phyloP scores from a whole-genome alignment of 2,888 invertebrate genomes.

The Polydrusus tereticollis region DNA sequence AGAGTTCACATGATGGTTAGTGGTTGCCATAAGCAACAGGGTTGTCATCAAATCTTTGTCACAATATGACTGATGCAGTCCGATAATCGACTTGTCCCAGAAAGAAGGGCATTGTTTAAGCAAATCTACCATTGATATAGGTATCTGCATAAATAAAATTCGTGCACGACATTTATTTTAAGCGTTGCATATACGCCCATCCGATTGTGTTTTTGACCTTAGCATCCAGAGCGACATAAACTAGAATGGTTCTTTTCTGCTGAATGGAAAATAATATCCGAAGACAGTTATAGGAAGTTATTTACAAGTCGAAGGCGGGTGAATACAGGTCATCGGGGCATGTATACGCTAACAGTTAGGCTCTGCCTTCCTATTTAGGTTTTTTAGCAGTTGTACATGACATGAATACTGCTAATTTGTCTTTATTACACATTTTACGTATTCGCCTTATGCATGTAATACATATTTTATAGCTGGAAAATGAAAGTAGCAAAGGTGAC shows the following conservation, averaged over 20 bases:
- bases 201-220: slow-evolving; percentile 44
- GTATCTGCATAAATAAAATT: slow-evolving; percentile 42
- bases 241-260: slow-evolving; percentile 39
- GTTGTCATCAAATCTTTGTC: too few species aligned
- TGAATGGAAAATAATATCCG: slow-evolving; percentile 37
- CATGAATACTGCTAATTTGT: too few species aligned
- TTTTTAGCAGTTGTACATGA: slow-evolving; percentile 6
- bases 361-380: slow-evolving; percentile 33
- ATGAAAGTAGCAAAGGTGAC: too few species aligned
- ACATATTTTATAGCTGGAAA: too few species aligned
- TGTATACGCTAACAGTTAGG: slow-evolving; percentile 14
- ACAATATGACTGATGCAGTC: slow-evolving; percentile 23
- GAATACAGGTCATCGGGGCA: slow-evolving; percentile 39
- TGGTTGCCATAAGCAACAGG: too few species aligned
- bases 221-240: slow-evolving; percentile 41
- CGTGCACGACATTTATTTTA: slow-evolving; percentile 39
- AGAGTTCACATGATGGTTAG: too few species aligned
- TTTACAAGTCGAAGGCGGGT: slow-evolving; percentile 33
- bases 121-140: slow-evolving; percentile 34
- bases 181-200: slow-evolving; percentile 42
- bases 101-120: slow-evolving; percentile 41
- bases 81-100: slow-evolving; percentile 38
- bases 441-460: too few species aligned
- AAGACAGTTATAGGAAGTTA: slow-evolving; percentile 46
- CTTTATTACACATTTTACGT: too few species aligned